Percentiles rank a stretch among this genome's conserved stretches.
Conservation (phyloP, 1,140 invertebrate species). For the Diabrotica virgifera region DNA sequence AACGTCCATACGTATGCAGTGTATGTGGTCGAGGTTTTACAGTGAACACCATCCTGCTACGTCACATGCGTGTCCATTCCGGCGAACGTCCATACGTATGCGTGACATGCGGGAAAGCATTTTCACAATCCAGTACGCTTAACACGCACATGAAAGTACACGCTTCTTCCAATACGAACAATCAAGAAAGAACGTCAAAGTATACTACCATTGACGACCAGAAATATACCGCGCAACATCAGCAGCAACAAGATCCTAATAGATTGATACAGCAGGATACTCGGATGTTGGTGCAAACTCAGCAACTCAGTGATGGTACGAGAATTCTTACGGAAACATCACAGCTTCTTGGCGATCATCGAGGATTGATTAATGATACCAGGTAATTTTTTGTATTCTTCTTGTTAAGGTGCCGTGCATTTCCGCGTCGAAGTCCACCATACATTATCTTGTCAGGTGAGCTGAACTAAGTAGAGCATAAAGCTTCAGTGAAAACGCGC, state of each 20-base stretch:
- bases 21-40: slow-evolving; percentile 60
- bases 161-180: slow-evolving; percentile 36
- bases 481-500: too few species aligned
- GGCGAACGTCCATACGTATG: slow-evolving; percentile 59
- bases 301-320: slow-evolving; percentile 27
- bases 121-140: slow-evolving; percentile 47
- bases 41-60: slow-evolving; percentile 50
- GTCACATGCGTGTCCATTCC: slow-evolving; percentile 54
- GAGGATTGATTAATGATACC: slow-evolving; percentile 28
- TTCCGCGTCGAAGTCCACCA: too few species aligned
- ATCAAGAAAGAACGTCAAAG: slow-evolving; percentile 32
- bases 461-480: too few species aligned
- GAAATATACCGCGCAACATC: slow-evolving; percentile 20
- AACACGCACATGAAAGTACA: slow-evolving; percentile 48
- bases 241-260: slow-evolving; percentile 23
- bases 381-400: slow-evolving; percentile 6
- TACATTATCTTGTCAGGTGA: too few species aligned
- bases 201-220: slow-evolving; percentile 16
- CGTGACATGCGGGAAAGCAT: slow-evolving; percentile 54
- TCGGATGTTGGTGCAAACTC: slow-evolving; percentile 27
- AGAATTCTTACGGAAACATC: slow-evolving; percentile 37
- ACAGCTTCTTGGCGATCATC: slow-evolving; percentile 38
- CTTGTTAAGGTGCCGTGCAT: too few species aligned
- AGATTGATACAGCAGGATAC: slow-evolving; percentile 37
- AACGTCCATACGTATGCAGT: slow-evolving; percentile 62